Conservation (phyloP, 2,888 invertebrate species). For the Orthosia cruda region DNA sequence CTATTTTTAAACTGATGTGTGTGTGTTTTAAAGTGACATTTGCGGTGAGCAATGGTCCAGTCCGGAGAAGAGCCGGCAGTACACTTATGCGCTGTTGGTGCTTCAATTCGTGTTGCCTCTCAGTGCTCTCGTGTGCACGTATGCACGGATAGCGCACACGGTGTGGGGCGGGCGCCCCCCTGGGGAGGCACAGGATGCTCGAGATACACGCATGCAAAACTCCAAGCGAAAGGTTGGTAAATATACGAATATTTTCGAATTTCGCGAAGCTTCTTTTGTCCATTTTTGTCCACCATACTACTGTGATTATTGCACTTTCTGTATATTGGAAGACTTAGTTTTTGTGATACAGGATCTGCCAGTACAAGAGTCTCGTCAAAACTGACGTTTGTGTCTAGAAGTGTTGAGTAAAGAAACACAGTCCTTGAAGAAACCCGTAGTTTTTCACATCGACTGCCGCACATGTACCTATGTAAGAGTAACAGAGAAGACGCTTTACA, state of each 20-base stretch:
- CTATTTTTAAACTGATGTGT: too few relatives aligned
- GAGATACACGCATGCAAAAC: slow-evolving; percentile 96
- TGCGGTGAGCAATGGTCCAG: slow-evolving; percentile 95
- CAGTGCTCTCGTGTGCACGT: slow-evolving; percentile 95
- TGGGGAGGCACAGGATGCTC: slow-evolving; percentile 96
- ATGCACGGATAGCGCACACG: slow-evolving; percentile 96
- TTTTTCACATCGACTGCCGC: neutral
- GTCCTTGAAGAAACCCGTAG: neutral
- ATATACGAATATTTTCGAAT: neutral
- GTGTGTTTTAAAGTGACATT: slow-evolving; percentile 92
- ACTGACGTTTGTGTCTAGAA: neutral
- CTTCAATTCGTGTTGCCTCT: slow-evolving; percentile 97
- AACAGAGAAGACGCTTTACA: too few relatives aligned
- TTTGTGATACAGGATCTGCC: neutral
- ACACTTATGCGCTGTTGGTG: slow-evolving; percentile 95
- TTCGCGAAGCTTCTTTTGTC: too few relatives aligned
- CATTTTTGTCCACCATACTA: too few relatives aligned
- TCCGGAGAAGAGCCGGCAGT: slow-evolving; percentile 93
- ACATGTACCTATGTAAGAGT: too few relatives aligned
- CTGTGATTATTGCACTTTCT: neutral
- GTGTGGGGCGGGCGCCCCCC: slow-evolving; percentile 97
- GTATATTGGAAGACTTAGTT: neutral
- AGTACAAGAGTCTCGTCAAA: neutral
- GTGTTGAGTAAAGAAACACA: neutral
- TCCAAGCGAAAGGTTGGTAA: slow-evolving; percentile 96